These are phyloP conservation scores for Tenualosa ilisha DNA, from an alignment of 2,797 vertebrate species.

Conservation along the genomic window DNA sequence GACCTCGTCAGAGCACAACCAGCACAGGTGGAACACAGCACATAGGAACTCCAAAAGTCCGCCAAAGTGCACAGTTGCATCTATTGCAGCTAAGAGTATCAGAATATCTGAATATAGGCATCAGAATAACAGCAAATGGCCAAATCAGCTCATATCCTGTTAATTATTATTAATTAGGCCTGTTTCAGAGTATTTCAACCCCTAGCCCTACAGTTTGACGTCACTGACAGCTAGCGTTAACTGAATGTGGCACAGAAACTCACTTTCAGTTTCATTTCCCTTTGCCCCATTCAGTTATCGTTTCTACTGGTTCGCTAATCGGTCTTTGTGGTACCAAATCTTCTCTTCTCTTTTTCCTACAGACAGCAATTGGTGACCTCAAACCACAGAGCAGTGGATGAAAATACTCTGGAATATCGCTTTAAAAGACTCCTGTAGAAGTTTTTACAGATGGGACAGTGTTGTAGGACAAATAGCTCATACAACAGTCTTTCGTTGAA, in stretches of 20 bases:
- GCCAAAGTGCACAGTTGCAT: background rate
- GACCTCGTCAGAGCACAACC: slow-evolving; percentile 79
- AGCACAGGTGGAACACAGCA: slow-evolving; percentile 78
- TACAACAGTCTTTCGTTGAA: background rate
- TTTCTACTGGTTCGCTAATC: no score
- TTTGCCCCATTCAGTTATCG: no score
- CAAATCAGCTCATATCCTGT: background rate
- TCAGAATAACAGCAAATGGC: background rate
- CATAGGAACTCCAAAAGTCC: background rate
- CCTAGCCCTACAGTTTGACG: no score
- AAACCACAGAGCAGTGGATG: no score
- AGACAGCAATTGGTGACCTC: no score
- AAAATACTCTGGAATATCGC: no score
- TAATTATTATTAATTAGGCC: background rate
- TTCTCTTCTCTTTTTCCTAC: no score
- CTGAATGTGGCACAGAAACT: no score
- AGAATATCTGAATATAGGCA: background rate
- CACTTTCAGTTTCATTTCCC: no score
- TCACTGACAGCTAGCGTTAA: no score
- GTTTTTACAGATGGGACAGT: background rate
- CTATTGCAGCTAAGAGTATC: background rate
- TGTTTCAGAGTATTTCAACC: background rate
- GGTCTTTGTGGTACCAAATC: no score
- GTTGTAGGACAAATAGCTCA: background rate
- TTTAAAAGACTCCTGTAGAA: background rate